phyloP scores from a whole-genome alignment of 2,888 invertebrate species.

The Trichogramma dendrolimi region DNA sequence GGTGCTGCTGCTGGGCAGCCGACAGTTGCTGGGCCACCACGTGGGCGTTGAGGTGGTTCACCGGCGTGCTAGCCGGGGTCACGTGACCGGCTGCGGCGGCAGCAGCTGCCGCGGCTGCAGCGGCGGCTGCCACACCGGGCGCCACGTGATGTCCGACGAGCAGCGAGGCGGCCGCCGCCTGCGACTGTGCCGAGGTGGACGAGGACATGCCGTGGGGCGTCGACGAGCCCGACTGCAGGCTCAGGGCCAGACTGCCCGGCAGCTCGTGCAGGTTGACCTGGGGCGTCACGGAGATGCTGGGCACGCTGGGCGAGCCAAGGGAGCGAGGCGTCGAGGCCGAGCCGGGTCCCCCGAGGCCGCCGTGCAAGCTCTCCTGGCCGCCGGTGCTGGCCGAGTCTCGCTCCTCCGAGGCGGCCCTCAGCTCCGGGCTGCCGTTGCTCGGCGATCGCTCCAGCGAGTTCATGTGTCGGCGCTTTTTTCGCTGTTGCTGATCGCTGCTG shows the following conservation, averaged over 20 bases:
- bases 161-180: constrained; percentile 35
- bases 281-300: constrained; percentile 48
- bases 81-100: constrained; percentile 44
- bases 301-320: constrained; percentile 47
- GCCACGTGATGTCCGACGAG: too few relatives aligned
- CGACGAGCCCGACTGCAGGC: constrained; percentile 38
- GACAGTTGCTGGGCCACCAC: constrained; percentile 38
- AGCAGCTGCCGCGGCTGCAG: constrained; percentile 46
- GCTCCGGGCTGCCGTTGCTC: constrained; percentile 43
- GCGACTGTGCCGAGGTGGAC: constrained; percentile 38
- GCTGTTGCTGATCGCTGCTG: constrained; percentile 34
- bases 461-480: constrained; percentile 54
- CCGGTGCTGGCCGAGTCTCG: constrained; percentile 34
- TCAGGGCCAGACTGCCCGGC: constrained; percentile 46
- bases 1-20: constrained; percentile 39
- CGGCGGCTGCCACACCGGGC: constrained; percentile 25
- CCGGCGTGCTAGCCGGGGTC: constrained; percentile 39
- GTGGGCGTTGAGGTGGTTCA: constrained; percentile 46
- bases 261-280: constrained; percentile 50
- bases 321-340: constrained; percentile 47
- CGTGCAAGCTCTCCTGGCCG: constrained; percentile 36
- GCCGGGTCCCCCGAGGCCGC: constrained; percentile 32
- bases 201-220: constrained; percentile 31
- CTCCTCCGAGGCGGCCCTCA: constrained; percentile 47
- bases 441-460: constrained; percentile 53